phyloP scores from a whole-genome alignment of 2,113 vertebrate species.

The Opisthocomus hoazin region DNA sequence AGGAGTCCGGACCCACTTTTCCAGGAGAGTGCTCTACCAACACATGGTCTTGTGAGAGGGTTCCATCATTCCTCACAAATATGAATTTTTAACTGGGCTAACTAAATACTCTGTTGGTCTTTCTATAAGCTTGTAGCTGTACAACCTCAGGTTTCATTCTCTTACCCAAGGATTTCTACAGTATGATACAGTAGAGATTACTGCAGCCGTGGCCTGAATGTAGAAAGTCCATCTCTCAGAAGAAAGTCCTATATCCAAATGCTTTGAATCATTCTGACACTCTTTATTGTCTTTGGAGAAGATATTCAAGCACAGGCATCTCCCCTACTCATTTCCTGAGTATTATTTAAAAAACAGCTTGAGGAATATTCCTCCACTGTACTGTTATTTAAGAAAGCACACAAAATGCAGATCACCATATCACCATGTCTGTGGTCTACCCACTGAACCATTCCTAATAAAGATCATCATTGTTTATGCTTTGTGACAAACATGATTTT shows the following conservation, averaged over 20 bases:
- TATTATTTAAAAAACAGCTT: background rate
- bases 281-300: background rate
- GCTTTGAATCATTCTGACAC: background rate
- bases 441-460: background rate
- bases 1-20: background rate
- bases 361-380: background rate
- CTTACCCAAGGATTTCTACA: background rate
- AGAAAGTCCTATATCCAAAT: background rate
- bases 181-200: background rate
- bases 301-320: background rate
- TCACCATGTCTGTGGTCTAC: background rate
- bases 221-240: background rate
- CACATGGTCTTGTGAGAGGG: background rate
- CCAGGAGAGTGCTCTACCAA: background rate
- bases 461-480: background rate
- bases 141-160: background rate
- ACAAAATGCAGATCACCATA: background rate
- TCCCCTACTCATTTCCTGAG: background rate
- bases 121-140: background rate
- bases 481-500: background rate
- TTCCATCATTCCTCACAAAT: background rate
- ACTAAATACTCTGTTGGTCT: background rate
- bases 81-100: background rate
- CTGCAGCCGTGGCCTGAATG: background rate
- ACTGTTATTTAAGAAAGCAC: background rate